Evolutionary conservation across 2,113 vertebrate species (phyloP).

Genomic region (Silurus glanis): DNA sequence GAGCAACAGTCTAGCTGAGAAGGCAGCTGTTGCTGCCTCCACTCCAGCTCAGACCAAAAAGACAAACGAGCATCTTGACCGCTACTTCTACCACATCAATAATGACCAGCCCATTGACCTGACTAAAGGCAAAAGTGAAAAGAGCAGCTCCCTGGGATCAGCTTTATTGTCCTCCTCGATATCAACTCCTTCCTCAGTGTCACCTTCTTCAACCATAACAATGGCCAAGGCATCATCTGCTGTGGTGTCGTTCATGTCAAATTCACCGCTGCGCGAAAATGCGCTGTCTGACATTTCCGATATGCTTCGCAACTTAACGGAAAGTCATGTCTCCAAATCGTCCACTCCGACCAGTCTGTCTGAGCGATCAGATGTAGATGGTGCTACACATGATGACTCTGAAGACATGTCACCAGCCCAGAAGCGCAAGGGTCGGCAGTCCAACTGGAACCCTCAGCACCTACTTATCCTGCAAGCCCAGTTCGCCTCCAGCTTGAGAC

Average conservation of each 20-base stretch:
- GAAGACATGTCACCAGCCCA: slow-evolving; percentile 94
- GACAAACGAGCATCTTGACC: slow-evolving; percentile 86
- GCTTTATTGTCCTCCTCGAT: slow-evolving; percentile 86
- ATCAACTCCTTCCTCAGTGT: slow-evolving; percentile 87
- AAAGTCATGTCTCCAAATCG: slow-evolving; percentile 94
- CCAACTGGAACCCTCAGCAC: slow-evolving; percentile 99
- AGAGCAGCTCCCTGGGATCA: slow-evolving; percentile 86
- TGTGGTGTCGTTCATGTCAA: slow-evolving; percentile 95
- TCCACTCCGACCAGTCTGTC: slow-evolving; percentile 96
- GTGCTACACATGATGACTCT: slow-evolving; percentile 87
- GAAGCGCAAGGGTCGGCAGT: slow-evolving; percentile 98
- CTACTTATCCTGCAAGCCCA: slow-evolving; percentile 97
- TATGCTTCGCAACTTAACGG: slow-evolving; percentile 98
- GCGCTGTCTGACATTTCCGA: slow-evolving; percentile 98
- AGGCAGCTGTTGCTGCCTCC: slow-evolving; percentile 88
- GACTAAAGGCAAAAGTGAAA: slow-evolving; percentile 95
- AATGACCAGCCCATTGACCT: slow-evolving; percentile 98
- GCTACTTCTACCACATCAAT: slow-evolving; percentile 94
- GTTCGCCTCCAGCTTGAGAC: slow-evolving; percentile 95
- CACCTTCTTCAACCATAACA: slow-evolving; percentile 86
- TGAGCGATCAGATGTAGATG: slow-evolving; percentile 92
- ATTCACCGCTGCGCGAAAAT: slow-evolving; percentile 94
- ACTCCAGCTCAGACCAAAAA: slow-evolving; percentile 92
- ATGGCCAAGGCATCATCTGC: slow-evolving; percentile 92
- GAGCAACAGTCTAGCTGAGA: slow-evolving; percentile 97